phyloP scores from a whole-genome alignment of 2,797 vertebrate genomes.

The Spea hammondii region DNA sequence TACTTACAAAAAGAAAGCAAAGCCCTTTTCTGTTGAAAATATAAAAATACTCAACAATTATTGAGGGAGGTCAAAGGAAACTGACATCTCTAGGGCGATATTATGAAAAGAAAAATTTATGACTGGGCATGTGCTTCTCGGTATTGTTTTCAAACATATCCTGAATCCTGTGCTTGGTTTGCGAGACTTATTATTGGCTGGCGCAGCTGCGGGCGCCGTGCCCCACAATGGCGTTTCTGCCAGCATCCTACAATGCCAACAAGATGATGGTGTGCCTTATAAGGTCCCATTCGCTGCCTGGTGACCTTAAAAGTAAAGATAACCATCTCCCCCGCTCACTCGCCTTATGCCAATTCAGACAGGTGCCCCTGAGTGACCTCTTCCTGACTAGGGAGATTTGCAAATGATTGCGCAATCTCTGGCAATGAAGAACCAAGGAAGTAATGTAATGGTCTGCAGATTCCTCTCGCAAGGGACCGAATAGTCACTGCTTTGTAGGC shows the following conservation, averaged over 20 bases:
- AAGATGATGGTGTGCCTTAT: slow-evolving; percentile 39
- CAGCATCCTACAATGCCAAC: slow-evolving; percentile 43
- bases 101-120: background rate
- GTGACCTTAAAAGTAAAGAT: slow-evolving; percentile 51
- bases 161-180: slow-evolving; percentile 21
- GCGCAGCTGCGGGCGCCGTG: slow-evolving; percentile 48
- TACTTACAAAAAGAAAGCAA: too few relatives aligned
- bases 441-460: slow-evolving; percentile 18
- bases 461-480: slow-evolving; percentile 4
- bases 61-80: background rate
- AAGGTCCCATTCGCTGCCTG: slow-evolving; percentile 38
- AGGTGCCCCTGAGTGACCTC: slow-evolving; percentile 50
- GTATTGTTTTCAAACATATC: slow-evolving; percentile 44
- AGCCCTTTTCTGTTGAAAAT: too few relatives aligned
- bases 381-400: slow-evolving; percentile 44
- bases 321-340: slow-evolving; percentile 37
- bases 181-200: slow-evolving; percentile 25
- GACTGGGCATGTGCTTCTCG: slow-evolving; percentile 1
- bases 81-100: background rate
- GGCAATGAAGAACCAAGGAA: slow-evolving; percentile 31
- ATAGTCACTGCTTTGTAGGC: background rate
- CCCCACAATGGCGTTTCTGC: slow-evolving; percentile 46
- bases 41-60: too few relatives aligned
- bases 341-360: slow-evolving; percentile 46
- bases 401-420: slow-evolving; percentile 46